Conservation (phyloP, 2,113 vertebrate species). For the Corythoichthys intestinalis region DNA sequence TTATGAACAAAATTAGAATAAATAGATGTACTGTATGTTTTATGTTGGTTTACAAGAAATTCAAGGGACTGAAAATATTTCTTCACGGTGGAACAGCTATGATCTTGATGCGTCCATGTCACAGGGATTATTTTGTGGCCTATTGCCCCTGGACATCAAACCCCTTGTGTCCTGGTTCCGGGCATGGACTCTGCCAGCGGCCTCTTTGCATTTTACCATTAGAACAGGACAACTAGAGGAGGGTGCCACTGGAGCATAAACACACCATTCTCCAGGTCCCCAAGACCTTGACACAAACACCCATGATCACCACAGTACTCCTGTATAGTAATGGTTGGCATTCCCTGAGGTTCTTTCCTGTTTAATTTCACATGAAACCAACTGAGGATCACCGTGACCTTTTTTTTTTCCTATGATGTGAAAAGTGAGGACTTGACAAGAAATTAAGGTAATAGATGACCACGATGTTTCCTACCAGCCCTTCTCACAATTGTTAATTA, state of each 20-base stretch:
- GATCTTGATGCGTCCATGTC: slow-evolving; percentile 52
- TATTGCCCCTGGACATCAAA: slow-evolving; percentile 49
- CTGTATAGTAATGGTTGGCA: neutral
- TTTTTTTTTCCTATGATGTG: neutral
- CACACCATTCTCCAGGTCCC: slow-evolving; percentile 20
- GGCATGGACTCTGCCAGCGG: slow-evolving; percentile 33
- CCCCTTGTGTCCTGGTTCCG: slow-evolving; percentile 13
- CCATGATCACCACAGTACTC: neutral
- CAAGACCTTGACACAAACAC: slow-evolving; percentile 12
- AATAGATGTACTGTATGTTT: neutral
- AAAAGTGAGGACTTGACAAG: neutral
- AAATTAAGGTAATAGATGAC: neutral
- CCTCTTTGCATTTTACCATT: slow-evolving; percentile 44
- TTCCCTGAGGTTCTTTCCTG: slow-evolving; percentile 1
- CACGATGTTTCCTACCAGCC: neutral
- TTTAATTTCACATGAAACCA: neutral
- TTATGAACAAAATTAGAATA: neutral
- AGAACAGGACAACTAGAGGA: slow-evolving; percentile 19
- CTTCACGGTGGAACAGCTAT: slow-evolving; percentile 5
- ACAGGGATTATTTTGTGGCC: slow-evolving; percentile 40
- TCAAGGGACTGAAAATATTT: slow-evolving; percentile 4
- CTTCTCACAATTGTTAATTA: neutral
- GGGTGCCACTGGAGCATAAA: slow-evolving; percentile 24
- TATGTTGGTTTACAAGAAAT: neutral
- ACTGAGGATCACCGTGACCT: neutral